phyloP scores from a whole-genome alignment of 92 coral and sea anemone genomes.

The Parazoanthus swiftii region DNA sequence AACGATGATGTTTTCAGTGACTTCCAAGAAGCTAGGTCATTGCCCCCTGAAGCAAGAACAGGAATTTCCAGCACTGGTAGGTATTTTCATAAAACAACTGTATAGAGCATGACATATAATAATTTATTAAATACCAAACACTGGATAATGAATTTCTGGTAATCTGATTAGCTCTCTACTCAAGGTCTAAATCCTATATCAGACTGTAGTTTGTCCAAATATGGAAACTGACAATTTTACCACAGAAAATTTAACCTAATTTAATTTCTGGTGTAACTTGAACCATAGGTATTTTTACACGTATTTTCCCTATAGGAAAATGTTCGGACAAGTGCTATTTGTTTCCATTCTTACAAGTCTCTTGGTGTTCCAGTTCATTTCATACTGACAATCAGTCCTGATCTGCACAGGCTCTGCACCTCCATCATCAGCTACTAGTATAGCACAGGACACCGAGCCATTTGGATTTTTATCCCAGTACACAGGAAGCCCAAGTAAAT shows the following conservation, averaged over 20 bases:
- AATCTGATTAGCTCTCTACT: too few relatives aligned
- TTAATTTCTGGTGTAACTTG: too few relatives aligned
- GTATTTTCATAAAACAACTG: background rate
- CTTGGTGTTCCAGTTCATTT: too few relatives aligned
- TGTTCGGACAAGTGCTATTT: background rate
- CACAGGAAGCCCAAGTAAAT: background rate
- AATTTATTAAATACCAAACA: too few relatives aligned
- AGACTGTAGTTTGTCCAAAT: too few relatives aligned
- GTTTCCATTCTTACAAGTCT: background rate
- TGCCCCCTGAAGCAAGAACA: slow-evolving; percentile 2
- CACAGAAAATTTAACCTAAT: too few relatives aligned
- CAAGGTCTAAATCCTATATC: too few relatives aligned
- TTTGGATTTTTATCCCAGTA: background rate
- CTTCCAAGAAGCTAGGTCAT: slow-evolving; percentile 61
- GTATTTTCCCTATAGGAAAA: background rate
- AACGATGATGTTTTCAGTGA: slow-evolving; percentile 55
- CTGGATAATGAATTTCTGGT: too few relatives aligned
- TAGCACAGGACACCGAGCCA: background rate
- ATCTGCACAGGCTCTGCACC: background rate
- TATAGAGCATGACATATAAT: too few relatives aligned
- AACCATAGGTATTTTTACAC: too few relatives aligned
- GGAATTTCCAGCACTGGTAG: background rate
- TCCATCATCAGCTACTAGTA: background rate
- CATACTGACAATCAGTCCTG: too few relatives aligned
- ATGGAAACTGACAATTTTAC: too few relatives aligned